Evolutionary conservation across 2,797 vertebrate genomes (phyloP).

Genomic region (Eulemur mongoz): DNA sequence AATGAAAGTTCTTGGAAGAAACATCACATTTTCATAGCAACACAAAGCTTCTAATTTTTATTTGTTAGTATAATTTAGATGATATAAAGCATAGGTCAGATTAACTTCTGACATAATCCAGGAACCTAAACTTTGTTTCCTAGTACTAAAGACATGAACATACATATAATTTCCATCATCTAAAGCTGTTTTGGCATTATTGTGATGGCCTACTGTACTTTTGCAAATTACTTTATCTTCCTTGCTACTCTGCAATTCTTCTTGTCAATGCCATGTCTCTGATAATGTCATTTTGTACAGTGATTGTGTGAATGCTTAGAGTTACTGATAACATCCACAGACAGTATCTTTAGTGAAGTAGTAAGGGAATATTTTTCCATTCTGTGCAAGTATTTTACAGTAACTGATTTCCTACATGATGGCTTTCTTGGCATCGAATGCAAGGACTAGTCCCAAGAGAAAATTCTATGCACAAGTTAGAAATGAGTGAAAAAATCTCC

Average conservation of each 20-base stretch:
- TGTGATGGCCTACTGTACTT: conserved; percentile 76
- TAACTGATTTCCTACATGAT: conserved; percentile 74
- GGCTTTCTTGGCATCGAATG: conserved; percentile 62
- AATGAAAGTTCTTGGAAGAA: neutral
- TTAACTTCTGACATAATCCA: conserved; percentile 19
- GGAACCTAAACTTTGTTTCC: conserved; percentile 45
- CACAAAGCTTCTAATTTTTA: conserved; percentile 29
- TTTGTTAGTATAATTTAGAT: conserved; percentile 26
- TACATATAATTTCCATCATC: conserved; percentile 63
- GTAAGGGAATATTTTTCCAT: conserved; percentile 32
- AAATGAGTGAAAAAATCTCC: conserved; percentile 57
- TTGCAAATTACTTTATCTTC: conserved; percentile 81
- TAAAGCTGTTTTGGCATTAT: conserved; percentile 69
- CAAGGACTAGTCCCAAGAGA: conserved; percentile 50
- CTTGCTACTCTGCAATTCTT: conserved; percentile 72
- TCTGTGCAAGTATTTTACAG: conserved; percentile 12
- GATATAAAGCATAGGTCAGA: conserved; percentile 42
- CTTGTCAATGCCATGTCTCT: conserved; percentile 73
- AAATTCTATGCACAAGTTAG: conserved; percentile 64
- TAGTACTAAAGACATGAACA: conserved; percentile 43
- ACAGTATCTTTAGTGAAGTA: neutral
- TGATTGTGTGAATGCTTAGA: conserved; percentile 71
- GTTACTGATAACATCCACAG: conserved; percentile 80
- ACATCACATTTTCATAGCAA: neutral
- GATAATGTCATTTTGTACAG: conserved; percentile 83